These are phyloP conservation scores for Peromyscus melanophrys DNA, from an alignment of 2,797 vertebrate species.

Conservation along the genomic window DNA sequence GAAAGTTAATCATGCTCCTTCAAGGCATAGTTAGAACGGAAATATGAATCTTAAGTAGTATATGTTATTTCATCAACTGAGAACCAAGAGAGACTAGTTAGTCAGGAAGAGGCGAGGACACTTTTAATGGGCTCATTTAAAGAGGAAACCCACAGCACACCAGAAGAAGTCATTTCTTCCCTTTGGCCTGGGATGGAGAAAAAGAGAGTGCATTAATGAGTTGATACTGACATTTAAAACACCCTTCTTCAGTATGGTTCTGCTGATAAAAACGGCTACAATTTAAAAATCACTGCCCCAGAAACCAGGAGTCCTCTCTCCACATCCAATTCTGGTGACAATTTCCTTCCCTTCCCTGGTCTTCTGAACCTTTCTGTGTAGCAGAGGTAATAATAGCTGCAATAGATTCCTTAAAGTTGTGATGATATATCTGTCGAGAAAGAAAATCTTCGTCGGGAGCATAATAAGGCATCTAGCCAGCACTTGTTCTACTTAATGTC, in stretches of 20 bases:
- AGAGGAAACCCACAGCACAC: conserved; percentile 74
- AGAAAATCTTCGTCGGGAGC: conserved; percentile 40
- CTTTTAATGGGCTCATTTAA: conserved; percentile 86
- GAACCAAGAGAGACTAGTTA: conserved; percentile 82
- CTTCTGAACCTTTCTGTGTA: conserved; percentile 2
- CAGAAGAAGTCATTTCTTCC: conserved; percentile 74
- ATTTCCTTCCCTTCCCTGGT: not conserved
- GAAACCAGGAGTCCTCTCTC: conserved; percentile 6
- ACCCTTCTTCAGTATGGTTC: conserved; percentile 36
- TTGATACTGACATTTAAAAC: conserved; percentile 58
- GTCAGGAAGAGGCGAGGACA: conserved; percentile 76
- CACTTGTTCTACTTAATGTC: not conserved
- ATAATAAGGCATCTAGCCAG: conserved; percentile 13
- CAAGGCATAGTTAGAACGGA: conserved; percentile 86
- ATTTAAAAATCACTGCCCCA: conserved; percentile 66
- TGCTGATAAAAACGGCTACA: conserved; percentile 53
- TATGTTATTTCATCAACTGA: conserved; percentile 82
- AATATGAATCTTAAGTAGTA: conserved; percentile 86
- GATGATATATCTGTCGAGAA: conserved; percentile 32
- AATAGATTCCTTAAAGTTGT: conserved; percentile 12
- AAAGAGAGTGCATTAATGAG: conserved; percentile 56
- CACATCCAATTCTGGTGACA: not conserved
- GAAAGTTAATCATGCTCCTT: conserved; percentile 84
- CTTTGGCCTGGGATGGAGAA: conserved; percentile 52
- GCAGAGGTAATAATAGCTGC: conserved; percentile 7